Evolutionary conservation across 2,797 vertebrate genomes (phyloP).

Genomic region (Phrynocephalus guinanensis): DNA sequence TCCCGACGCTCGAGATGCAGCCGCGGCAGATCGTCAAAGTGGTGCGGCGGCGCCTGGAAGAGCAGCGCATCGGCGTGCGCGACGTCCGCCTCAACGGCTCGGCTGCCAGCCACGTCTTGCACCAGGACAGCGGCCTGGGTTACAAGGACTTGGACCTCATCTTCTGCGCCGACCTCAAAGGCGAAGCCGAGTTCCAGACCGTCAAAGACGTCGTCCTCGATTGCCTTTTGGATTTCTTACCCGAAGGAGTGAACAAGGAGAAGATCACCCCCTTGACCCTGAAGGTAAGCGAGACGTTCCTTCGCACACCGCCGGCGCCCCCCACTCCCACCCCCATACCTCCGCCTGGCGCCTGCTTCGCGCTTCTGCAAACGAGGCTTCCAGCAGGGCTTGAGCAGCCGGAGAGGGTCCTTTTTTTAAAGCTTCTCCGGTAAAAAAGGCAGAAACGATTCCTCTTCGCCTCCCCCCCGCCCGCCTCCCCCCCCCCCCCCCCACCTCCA

Average conservation of each 20-base stretch:
- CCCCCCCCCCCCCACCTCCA: not conserved
- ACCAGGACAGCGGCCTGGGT: conserved; percentile 94
- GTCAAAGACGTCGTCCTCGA: conserved; percentile 98
- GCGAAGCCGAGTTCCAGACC: conserved; percentile 95
- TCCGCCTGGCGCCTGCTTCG: too few species aligned
- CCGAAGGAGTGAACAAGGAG: conserved; percentile 97
- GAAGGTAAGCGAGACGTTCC: conserved; percentile 84
- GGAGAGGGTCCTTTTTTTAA: not conserved
- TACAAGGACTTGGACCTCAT: conserved; percentile 99
- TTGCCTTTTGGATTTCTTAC: conserved; percentile 97
- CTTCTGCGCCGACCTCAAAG: conserved; percentile 94
- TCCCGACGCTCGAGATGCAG: conserved; percentile 96
- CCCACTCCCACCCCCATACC: too few species aligned
- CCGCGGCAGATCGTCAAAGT: conserved; percentile 96
- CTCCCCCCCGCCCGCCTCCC: too few species aligned
- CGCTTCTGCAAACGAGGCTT: too few species aligned
- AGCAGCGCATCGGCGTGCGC: conserved; percentile 88
- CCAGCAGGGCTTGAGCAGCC: too few species aligned
- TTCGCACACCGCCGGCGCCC: too few species aligned
- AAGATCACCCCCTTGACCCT: conserved; percentile 95
- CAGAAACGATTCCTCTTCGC: not conserved
- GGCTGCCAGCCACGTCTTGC: conserved; percentile 95
- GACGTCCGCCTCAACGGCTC: conserved; percentile 97
- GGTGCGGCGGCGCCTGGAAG: conserved; percentile 92
- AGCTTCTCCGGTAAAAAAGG: not conserved